Evolutionary conservation across 2,797 vertebrate genomes (phyloP), one percentile per base, ranked within the genome.

Genomic region (Characodon lateralis): DNA sequence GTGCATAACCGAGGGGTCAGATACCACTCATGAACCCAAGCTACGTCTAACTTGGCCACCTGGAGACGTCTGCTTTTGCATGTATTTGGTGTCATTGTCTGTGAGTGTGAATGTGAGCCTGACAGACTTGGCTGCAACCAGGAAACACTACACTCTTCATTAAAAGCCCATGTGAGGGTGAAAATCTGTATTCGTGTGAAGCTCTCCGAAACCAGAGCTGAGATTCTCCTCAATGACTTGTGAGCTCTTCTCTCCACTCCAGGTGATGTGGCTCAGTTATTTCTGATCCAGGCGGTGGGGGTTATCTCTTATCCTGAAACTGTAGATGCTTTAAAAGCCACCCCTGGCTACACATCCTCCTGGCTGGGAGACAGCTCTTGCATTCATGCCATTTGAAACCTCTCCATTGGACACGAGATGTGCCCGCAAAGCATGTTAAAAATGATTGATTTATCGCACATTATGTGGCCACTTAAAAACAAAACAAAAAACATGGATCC

Each of bases 1-100:
- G 77, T 73, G 79, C 84, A 88, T 89, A 83, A 75, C 87, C 76
- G 39, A 26, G 73, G 80, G 81, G 80, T 91, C 87, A 86, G 83
- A 81, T 78, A 80, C 73, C 82, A 77, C 4, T 28, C n/a, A 18
- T 71, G 78, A n/a, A 53, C 61, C 72, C 70, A 28, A 31, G 39
- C 74, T 66, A 26, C 22, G 48, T 84, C 82, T 83, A 35, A 59
- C 20, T 1, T 26, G 5, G 18, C 28, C 9, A 7, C 69, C 66
- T 24, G 12, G 68, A 79, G 70, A 84, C 39, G 50, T 73, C 24
- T 53, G 73, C 28, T 43, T 69, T 81, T 26, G 48, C 69, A 66
- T 53, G 83, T 75, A 69, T 74, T 70, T 12, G 43, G 28, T 73
- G 65, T 76, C 63, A 84, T 65, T 76, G 76, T 85, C 58, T 56